phyloP scores from a whole-genome alignment of 2,113 vertebrate genomes.

The Dromas ardeola region DNA sequence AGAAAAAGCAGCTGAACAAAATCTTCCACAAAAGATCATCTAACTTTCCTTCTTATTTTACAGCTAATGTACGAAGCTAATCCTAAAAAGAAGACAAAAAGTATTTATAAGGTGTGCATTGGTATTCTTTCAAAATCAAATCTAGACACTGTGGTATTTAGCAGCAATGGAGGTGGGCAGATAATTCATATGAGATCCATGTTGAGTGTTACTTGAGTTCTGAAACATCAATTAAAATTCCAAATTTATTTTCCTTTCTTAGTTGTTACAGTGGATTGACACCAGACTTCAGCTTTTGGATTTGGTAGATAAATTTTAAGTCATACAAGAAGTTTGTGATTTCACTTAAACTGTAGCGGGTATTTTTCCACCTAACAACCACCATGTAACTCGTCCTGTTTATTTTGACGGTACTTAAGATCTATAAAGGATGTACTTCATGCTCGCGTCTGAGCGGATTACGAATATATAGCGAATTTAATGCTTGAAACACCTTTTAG shows the following conservation, averaged over 20 bases:
- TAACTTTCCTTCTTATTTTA: slow-evolving; percentile 75
- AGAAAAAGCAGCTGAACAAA: slow-evolving; percentile 70
- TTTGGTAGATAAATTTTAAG: slow-evolving; percentile 59
- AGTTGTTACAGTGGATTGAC: slow-evolving; percentile 61
- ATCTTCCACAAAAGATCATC: slow-evolving; percentile 72
- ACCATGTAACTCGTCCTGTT: slow-evolving; percentile 20
- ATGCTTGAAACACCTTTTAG: slow-evolving; percentile 1
- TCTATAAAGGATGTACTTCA: slow-evolving; percentile 11
- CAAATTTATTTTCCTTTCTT: slow-evolving; percentile 58
- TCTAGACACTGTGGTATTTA: slow-evolving; percentile 66
- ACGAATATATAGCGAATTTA: slow-evolving; percentile 6
- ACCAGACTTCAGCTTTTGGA: slow-evolving; percentile 62
- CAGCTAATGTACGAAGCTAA: slow-evolving; percentile 92
- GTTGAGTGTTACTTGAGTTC: slow-evolving; percentile 60
- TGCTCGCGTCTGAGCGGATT: slow-evolving; percentile 42
- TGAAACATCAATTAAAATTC: slow-evolving; percentile 56
- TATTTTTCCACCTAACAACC: slow-evolving; percentile 36
- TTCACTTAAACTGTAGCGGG: slow-evolving; percentile 53
- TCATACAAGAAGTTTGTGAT: slow-evolving; percentile 33
- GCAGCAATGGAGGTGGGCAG: slow-evolving; percentile 69
- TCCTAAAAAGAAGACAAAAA: slow-evolving; percentile 96
- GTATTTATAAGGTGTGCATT: slow-evolving; percentile 90
- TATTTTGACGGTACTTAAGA: neutral
- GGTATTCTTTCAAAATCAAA: slow-evolving; percentile 74
- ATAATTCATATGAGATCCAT: slow-evolving; percentile 63